These are phyloP conservation scores for Drosophila saltans DNA, from an alignment of 1,140 invertebrate genomes.

Conservation along the genomic window DNA sequence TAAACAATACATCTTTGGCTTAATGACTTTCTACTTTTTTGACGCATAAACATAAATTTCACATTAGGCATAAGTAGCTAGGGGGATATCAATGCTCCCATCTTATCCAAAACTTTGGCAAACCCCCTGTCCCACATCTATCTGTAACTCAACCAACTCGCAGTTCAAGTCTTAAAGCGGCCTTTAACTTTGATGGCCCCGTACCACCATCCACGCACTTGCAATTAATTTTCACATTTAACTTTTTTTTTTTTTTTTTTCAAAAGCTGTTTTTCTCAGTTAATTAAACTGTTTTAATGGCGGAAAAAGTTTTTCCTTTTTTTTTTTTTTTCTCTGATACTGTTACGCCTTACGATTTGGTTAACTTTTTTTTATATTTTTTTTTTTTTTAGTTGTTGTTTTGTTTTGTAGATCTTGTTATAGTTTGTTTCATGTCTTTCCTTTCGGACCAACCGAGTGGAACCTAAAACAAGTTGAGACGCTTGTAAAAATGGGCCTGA, in stretches of 20 bases:
- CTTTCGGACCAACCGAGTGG: conserved; percentile 65
- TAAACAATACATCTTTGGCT: conserved; percentile 11
- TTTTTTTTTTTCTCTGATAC: conserved; percentile 16
- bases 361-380: conserved; percentile 10
- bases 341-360: conserved; percentile 60
- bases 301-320: conserved; percentile 46
- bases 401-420: conserved; percentile 40
- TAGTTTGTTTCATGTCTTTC: conserved; percentile 34
- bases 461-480: conserved; percentile 60
- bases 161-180: conserved; percentile 27
- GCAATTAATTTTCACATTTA: conserved; percentile 68
- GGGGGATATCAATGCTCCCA: conserved; percentile 21
- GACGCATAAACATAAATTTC: conserved; percentile 71
- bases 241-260: conserved; percentile 21
- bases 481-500: conserved; percentile 46
- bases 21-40: conserved; percentile 71
- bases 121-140: not conserved
- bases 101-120: not conserved
- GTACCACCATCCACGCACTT: conserved; percentile 41
- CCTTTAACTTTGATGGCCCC: conserved; percentile 54
- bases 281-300: conserved; percentile 54
- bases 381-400: conserved; percentile 14
- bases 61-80: conserved; percentile 62
- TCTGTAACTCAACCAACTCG: not conserved
- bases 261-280: conserved; percentile 34